Evolutionary conservation across 2,888 invertebrate genomes (phyloP).

Genomic region (Dicyrtoma fusca): DNA sequence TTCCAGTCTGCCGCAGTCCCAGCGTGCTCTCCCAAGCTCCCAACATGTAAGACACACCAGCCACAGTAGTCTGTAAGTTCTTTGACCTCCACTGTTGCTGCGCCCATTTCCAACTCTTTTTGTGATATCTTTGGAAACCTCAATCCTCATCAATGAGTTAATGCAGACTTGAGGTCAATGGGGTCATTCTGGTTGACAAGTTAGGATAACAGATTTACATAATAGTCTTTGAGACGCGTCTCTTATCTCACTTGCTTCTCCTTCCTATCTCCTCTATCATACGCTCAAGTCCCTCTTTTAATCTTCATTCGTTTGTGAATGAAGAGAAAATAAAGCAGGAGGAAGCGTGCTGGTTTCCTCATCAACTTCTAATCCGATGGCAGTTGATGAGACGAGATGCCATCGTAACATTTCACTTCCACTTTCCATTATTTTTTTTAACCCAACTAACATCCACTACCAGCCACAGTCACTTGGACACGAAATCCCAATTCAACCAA

Average conservation of each 20-base stretch:
- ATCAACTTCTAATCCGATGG: conserved; percentile 22
- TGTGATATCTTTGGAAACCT: conserved; percentile 8
- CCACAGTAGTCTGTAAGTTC: conserved; percentile 53
- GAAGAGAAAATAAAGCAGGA: conserved; percentile 6
- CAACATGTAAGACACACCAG: no score
- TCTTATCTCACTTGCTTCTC: conserved; percentile 12
- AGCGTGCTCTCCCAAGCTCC: no score
- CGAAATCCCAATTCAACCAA: background rate
- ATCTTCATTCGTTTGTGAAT: conserved; percentile 12
- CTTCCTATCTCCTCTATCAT: background rate
- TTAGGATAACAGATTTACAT: conserved; percentile 4
- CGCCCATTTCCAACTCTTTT: conserved; percentile 46
- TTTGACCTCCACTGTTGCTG: conserved; percentile 53
- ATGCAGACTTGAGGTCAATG: conserved; percentile 24
- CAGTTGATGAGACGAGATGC: background rate
- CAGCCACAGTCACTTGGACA: no score
- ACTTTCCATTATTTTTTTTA: conserved; percentile 1
- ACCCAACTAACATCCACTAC: background rate
- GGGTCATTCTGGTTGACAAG: conserved; percentile 24
- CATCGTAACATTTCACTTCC: conserved; percentile 6
- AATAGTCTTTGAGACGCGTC: conserved; percentile 2
- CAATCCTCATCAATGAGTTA: conserved; percentile 24
- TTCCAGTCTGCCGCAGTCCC: no score
- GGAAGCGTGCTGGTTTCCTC: conserved; percentile 30
- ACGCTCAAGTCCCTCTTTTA: background rate